These are phyloP conservation scores for Lasiommata megera DNA, from an alignment of 2,888 invertebrate genomes.

Conservation along the genomic window DNA sequence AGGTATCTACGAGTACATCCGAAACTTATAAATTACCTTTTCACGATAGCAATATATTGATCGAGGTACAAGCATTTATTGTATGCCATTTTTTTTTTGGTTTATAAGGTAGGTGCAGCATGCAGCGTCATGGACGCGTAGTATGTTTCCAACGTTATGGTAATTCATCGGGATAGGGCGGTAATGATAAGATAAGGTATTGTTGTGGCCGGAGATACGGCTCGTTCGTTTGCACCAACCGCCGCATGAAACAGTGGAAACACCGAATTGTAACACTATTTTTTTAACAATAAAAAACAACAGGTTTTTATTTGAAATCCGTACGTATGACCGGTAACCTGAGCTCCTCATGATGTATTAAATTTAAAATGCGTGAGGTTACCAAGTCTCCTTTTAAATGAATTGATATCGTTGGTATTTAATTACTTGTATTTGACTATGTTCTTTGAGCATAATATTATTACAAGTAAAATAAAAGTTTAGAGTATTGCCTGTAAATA, in stretches of 20 bases:
- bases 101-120: background rate
- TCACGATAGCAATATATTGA: too few species aligned
- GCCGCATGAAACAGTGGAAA: constrained; percentile 18
- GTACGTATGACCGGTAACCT: background rate
- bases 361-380: background rate
- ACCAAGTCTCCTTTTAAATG: too few species aligned
- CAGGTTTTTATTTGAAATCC: constrained; percentile 21
- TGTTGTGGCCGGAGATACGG: constrained; percentile 69
- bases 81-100: background rate
- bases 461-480: too few species aligned
- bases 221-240: constrained; percentile 34
- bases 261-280: constrained; percentile 23
- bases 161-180: constrained; percentile 72
- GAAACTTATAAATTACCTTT: too few species aligned
- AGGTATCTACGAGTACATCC: too few species aligned
- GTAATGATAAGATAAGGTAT: constrained; percentile 75
- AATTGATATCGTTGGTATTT: too few species aligned
- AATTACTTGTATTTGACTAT: too few species aligned
- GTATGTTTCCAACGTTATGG: constrained; percentile 49
- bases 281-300: constrained; percentile 19
- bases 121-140: background rate
- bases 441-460: too few species aligned
- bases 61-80: background rate
- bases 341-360: background rate
- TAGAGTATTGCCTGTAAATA: too few species aligned